phyloP scores from a whole-genome alignment of 2,113 vertebrate species.

The Coracopsis vasa region DNA sequence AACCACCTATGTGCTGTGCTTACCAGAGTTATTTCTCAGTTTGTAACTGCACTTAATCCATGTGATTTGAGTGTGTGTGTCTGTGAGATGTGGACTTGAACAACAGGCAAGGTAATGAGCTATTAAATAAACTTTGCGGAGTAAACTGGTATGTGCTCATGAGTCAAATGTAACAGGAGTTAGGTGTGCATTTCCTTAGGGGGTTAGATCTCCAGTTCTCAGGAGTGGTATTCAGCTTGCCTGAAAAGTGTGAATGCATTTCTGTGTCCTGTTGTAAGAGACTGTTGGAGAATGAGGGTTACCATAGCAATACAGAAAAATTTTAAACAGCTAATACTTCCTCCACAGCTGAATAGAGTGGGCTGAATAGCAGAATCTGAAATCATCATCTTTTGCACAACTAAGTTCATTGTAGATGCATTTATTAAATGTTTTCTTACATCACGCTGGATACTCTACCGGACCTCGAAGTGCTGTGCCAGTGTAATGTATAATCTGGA shows the following conservation, averaged over 20 bases:
- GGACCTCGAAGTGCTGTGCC: not conserved
- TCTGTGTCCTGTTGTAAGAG: not conserved
- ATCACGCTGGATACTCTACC: not conserved
- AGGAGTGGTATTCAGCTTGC: not conserved
- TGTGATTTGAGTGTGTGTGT: not conserved
- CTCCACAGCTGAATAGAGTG: not conserved
- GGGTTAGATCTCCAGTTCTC: not conserved
- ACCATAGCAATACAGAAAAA: slow-evolving; percentile 57
- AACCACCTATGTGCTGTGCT: not conserved
- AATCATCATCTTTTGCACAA: not conserved
- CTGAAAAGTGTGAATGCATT: not conserved
- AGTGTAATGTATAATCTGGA: not conserved
- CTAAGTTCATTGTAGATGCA: not conserved
- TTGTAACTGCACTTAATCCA: not conserved
- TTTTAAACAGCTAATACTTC: slow-evolving; percentile 38
- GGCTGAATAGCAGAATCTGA: not conserved
- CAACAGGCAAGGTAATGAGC: not conserved
- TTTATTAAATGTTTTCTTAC: not conserved
- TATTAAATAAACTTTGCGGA: not conserved
- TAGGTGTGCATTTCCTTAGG: not conserved
- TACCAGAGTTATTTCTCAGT: not conserved
- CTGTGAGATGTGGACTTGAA: not conserved
- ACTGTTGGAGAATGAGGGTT: slow-evolving; percentile 37
- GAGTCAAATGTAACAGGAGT: not conserved
- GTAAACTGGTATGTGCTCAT: not conserved